These are phyloP conservation scores for Ciconia nigra DNA, from an alignment of 2,797 vertebrate species.

Conservation along the genomic window DNA sequence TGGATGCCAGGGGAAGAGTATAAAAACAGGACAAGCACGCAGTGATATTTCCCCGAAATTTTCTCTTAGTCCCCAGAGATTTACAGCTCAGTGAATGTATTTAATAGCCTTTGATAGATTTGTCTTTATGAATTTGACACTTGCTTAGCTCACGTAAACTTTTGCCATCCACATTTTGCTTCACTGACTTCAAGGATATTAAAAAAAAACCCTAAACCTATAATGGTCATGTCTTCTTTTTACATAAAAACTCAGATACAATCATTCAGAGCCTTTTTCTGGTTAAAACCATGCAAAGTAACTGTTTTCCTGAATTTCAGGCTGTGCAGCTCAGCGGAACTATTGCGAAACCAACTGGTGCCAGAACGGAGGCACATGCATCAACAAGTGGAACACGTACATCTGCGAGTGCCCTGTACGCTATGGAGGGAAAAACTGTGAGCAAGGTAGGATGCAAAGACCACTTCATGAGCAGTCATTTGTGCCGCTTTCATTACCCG, in stretches of 20 bases:
- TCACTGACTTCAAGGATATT: neutral
- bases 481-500: neutral
- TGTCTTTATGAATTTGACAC: neutral
- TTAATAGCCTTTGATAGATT: neutral
- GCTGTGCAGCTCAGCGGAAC: slow-evolving; percentile 88
- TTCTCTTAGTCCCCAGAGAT: neutral
- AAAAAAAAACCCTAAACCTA: fast-evolving
- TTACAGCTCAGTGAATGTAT: neutral
- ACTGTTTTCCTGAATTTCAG: slow-evolving; percentile 62
- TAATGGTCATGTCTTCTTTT: neutral
- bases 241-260: neutral
- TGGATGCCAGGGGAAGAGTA: neutral
- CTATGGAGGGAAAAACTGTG: slow-evolving; percentile 93
- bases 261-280: neutral
- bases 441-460: slow-evolving; percentile 83
- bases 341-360: slow-evolving; percentile 85
- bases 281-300: neutral
- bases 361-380: slow-evolving; percentile 88
- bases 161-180: neutral
- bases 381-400: slow-evolving; percentile 92
- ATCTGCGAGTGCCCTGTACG: slow-evolving; percentile 85
- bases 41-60: neutral
- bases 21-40: neutral
- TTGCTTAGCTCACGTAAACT: neutral
- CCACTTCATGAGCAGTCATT: fast-evolving